Base-by-base conservation (phyloP, 2,888 invertebrate species). In the Spialia ferax region DNA sequence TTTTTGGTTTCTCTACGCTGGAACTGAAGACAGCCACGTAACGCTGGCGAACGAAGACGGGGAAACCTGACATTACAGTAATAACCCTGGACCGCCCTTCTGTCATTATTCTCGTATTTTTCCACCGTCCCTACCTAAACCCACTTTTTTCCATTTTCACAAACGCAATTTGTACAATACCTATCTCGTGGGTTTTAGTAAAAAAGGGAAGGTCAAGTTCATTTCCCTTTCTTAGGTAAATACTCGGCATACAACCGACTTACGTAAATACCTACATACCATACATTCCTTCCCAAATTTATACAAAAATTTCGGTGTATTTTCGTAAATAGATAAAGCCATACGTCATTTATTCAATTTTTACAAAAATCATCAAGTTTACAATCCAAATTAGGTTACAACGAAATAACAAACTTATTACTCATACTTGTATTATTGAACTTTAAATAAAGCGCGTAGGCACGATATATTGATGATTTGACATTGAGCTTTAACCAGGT, bases 61-160 rank as follows among this genome's bases (percentile, higher is more conserved):
- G 86, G 83, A 79, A 92, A 91, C 93, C 92, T 83, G 85, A 82
- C 85, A 92, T 92, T 92, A 93, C 86, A 79, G 87, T 92, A 92
- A 92, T 93, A 91, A 91, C 87, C 80, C 78, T 72, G 87, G 84
- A 83, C 86, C 89, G 88, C 89, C 89, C 87, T 88, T 84, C 88
- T 91, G 89, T 91, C 89, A 91, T 93, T 91, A 92, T 83, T 87
- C 78, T 84, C 87, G 86, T 87, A 88, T 87, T 88, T 89, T 89
- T 87, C 84, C 86, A 82, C 78, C 80, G 82, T 86, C 78, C 80
- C 82, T 86, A 84, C 81, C 85, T 86, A 83, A 62, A 86, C 83
- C 79, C 81, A 81, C 59, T 65, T 71, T 70, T 68, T 65, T 68
- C 56, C 48, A 20, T 48, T 67, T 62, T 62, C 8, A 50, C 35